Evolutionary conservation across 2,113 vertebrate species (phyloP), one percentile per base, ranked within the genome.

Genomic region (Cettia cetti): DNA sequence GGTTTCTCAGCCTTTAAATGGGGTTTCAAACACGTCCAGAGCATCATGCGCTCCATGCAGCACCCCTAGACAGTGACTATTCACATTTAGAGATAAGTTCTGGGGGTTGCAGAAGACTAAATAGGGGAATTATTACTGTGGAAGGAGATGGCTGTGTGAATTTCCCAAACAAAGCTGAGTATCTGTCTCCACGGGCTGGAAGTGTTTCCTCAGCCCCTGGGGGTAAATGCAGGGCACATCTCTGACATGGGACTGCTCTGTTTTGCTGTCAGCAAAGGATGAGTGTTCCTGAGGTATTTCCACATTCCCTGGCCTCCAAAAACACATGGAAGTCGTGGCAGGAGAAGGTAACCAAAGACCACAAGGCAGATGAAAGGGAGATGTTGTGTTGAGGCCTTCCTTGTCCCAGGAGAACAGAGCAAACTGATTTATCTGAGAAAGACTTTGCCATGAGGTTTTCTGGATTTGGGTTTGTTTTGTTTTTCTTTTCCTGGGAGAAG

Each of bases 151-250:
- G 6, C 8, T 16, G 33, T 45, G 37, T 37, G 50, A 31, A 27
- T 66, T 88, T 49, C 15, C 7, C 16, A 39, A 20, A n/a, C 14
- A 59, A 42, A 75, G 9, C 6, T 27, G 11, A 0, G 0, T 37
- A 3, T 68, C 50, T 54, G 9, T 26, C 30, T 59, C 69, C 8
- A 21, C 6, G 26, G 42, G 16, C 15, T 90, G 61, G 68, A 44
- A 50, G 11, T 6, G 17, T 42, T 86, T 39, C 14, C n/a, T 35
- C 56, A 66, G 19, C 16, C 63, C 13, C 22, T 35, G 27, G 30
- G 24, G 33, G 20, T 37, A 74, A 76, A 72, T 20, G 30, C 40
- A 61, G 26, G 14, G 27, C 19, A 66, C 5, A 5, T 30, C 30
- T 71, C n/a, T 37, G 15, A 15, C 7, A 1, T 6, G 31, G 57